Evolutionary conservation across 2,113 vertebrate species (phyloP).

Genomic region (Nycticebus coucang): DNA sequence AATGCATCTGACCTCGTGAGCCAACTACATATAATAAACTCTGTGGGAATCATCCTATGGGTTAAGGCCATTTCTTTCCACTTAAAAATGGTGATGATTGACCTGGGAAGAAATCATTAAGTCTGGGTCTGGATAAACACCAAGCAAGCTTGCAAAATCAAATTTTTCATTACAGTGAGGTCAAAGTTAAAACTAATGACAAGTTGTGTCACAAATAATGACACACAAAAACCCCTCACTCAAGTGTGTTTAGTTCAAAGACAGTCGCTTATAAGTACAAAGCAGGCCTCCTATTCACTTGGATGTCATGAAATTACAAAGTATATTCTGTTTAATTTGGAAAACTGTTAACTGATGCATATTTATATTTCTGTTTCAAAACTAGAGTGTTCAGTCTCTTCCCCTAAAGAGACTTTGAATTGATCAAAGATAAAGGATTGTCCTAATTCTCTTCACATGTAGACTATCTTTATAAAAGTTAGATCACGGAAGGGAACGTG

Average conservation of each 20-base stretch:
- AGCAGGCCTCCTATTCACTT: slow-evolving; percentile 40
- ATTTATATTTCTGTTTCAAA: slow-evolving; percentile 77
- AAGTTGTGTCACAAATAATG: slow-evolving; percentile 64
- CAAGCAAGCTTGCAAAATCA: slow-evolving; percentile 43
- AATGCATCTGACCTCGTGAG: slow-evolving; percentile 1
- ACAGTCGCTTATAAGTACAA: slow-evolving; percentile 35
- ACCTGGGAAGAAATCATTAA: slow-evolving; percentile 66
- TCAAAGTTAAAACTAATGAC: slow-evolving; percentile 69
- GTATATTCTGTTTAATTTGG: slow-evolving; percentile 59
- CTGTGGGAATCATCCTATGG: slow-evolving; percentile 24
- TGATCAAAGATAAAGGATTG: slow-evolving; percentile 74
- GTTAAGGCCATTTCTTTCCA: slow-evolving; percentile 62
- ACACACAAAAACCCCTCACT: slow-evolving; percentile 24
- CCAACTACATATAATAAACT: slow-evolving; percentile 40
- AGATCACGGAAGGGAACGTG: slow-evolving; percentile 40
- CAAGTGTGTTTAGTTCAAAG: slow-evolving; percentile 63
- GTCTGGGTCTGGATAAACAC: slow-evolving; percentile 61
- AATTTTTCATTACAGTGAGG: slow-evolving; percentile 42
- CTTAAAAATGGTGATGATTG: slow-evolving; percentile 60
- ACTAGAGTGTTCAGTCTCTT: slow-evolving; percentile 65
- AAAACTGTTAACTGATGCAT: slow-evolving; percentile 62
- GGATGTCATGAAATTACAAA: slow-evolving; percentile 53
- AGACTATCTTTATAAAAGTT: slow-evolving; percentile 71
- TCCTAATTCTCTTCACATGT: slow-evolving; percentile 77
- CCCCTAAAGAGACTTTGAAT: slow-evolving; percentile 55